A percentile compares a stretch with the other conserved stretches of the same genome.
Conservation (phyloP, 2,888 invertebrate genomes). For the Nephrotoma flavescens region DNA sequence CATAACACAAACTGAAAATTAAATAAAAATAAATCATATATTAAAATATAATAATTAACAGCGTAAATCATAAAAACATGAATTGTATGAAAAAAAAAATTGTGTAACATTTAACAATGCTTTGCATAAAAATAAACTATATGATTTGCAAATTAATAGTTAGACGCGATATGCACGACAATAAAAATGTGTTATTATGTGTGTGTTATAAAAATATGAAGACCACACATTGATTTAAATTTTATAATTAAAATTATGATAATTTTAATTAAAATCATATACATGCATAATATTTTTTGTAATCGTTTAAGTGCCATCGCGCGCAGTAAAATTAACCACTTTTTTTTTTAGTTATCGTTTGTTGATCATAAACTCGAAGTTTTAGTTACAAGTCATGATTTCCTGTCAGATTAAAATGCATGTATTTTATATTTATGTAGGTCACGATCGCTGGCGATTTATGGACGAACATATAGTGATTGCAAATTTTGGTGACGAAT, state of each 20-base stretch:
- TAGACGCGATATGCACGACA: not conserved
- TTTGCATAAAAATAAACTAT: not conserved
- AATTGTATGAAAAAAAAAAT: not conserved
- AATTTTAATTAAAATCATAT: not conserved
- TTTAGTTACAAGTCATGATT: not conserved
- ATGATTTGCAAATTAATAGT: not conserved
- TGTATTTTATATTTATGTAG: not conserved
- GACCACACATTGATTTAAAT: not conserved
- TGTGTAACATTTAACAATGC: not conserved
- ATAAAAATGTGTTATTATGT: not conserved
- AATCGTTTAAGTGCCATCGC: not conserved
- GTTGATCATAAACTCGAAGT: not conserved
- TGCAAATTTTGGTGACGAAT: too few relatives aligned
- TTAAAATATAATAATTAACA: slow-evolving; percentile 3
- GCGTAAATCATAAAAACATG: not conserved
- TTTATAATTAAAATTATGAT: not conserved
- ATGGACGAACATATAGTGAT: too few relatives aligned
- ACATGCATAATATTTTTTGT: not conserved
- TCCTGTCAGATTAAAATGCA: not conserved
- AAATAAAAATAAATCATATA: slow-evolving; percentile 7
- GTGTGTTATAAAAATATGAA: not conserved
- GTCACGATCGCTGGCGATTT: not conserved
- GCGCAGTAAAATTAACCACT: not conserved
- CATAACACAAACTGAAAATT: slow-evolving; percentile 6
- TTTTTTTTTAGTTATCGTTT: not conserved